Base-by-base conservation (phyloP, 2,113 vertebrate species). In the Anoura caudifer region DNA sequence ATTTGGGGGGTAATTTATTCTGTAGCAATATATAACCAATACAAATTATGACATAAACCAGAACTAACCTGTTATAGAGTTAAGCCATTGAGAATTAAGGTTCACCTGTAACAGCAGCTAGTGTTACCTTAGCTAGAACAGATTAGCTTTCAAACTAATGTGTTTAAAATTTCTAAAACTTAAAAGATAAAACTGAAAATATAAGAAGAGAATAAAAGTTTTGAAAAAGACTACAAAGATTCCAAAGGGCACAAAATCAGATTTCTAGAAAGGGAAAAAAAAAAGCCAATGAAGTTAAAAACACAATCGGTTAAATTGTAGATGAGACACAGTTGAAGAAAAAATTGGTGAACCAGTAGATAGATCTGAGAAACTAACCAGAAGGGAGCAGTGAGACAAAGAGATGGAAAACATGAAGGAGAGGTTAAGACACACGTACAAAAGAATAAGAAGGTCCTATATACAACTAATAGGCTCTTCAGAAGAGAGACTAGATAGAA, bases 121-220 rank as follows among this genome's bases (percentile, higher is more conserved):
- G 14, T 36, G 31, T 69, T 84, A 79, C 36, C 22, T 70, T 70
- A 90, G 50, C 31, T 87, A 61, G 85, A 91, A 76, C 12, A 85
- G 72, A 94, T 75, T 36, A 72, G n/a, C 33, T 84, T 87, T 94
- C 95, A 94, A 91, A 84, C 28, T 52, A 73, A 24, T 17, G 22
- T n/a, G 33, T 50, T 91, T 96, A 81, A 67, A 59, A 61, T 31
- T 91, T 85, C 38, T 91, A 89, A 80, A 65, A 69, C 14, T 70
- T 86, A 90, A 86, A 73, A 61, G 20, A 75, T 65, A 84, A 94
- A 94, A 45, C 59, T 91, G 20, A 92, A 94, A 92, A 56, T 33
- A 67, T 38, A 69, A 84, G 22, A 31, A 61, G 4, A 95, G 43
- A 83, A 38, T 15, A 76, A 65, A 80, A 89, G 8, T 15, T 95